A percentile compares a stretch with the other conserved stretches of the same genome.
Evolutionary conservation across 2,888 invertebrate species (phyloP).

Genomic region (Protophormia terraenovae): DNA sequence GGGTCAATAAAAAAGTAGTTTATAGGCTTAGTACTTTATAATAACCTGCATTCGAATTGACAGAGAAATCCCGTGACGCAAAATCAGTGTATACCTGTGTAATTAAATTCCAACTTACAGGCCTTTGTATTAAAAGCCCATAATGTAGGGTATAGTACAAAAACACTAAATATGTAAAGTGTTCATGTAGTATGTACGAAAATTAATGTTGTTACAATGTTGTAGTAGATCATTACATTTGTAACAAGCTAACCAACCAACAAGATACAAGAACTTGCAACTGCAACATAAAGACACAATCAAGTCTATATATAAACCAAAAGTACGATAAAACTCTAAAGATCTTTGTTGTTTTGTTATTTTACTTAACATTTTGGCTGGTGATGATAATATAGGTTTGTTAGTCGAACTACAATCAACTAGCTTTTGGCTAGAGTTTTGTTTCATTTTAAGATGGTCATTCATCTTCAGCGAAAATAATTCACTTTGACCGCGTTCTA

Average conservation of each 20-base stretch:
- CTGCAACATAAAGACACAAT: slow-evolving; percentile 43
- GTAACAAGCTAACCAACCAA: slow-evolving; percentile 40
- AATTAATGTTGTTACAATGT: slow-evolving; percentile 64
- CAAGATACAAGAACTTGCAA: background rate
- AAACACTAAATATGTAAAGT: background rate
- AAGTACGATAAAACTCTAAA: slow-evolving; percentile 3
- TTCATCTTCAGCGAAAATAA: slow-evolving; percentile 65
- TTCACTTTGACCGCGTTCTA: slow-evolving; percentile 67
- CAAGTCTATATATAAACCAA: slow-evolving; percentile 53
- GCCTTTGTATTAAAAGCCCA: too few species aligned
- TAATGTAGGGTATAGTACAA: background rate
- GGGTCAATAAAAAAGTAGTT: too few species aligned
- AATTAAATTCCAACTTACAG: too few species aligned
- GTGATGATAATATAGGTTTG: background rate
- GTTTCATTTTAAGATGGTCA: slow-evolving; percentile 59
- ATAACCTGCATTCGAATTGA: too few species aligned
- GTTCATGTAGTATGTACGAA: background rate
- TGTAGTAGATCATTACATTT: slow-evolving; percentile 64
- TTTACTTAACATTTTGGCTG: slow-evolving; percentile 2
- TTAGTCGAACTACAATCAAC: background rate
- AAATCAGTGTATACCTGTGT: too few species aligned
- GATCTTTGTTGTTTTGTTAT: background rate
- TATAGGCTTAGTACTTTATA: too few species aligned
- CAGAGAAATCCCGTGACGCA: too few species aligned
- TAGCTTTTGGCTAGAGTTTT: slow-evolving; percentile 40